These are phyloP conservation scores for Nestor notabilis DNA, from an alignment of 2,113 vertebrate species.

Conservation along the genomic window DNA sequence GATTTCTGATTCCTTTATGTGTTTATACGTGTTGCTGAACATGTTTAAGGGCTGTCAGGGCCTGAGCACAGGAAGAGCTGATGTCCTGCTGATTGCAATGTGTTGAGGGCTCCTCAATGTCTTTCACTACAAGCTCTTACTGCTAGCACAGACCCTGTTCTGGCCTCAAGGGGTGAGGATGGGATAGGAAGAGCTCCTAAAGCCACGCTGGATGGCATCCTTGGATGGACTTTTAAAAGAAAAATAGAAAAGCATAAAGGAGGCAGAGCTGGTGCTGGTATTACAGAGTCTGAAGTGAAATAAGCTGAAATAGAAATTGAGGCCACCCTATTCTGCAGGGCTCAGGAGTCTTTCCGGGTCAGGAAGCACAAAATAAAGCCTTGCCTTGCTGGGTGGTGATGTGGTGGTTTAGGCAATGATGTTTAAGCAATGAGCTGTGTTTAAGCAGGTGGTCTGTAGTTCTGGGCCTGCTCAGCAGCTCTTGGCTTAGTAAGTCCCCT, in stretches of 20 bases:
- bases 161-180: neutral
- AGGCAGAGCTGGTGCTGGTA: neutral
- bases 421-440: neutral
- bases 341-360: neutral
- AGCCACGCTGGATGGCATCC: neutral
- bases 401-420: neutral
- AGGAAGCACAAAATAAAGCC: neutral
- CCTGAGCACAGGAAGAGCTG: neutral
- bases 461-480: neutral
- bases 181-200: neutral
- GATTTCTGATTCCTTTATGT: neutral
- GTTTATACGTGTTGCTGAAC: neutral
- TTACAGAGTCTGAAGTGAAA: neutral
- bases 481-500: neutral
- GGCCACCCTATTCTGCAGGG: rapidly evolving
- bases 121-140: neutral
- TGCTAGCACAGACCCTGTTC: neutral
- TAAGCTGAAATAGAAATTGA: neutral
- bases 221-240: neutral
- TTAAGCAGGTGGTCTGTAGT: neutral
- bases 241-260: neutral
- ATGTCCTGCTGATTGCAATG: neutral
- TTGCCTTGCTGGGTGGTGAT: neutral
- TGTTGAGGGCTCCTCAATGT: neutral
- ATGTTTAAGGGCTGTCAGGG: neutral